Evolutionary conservation across 2,113 vertebrate species (phyloP).

Genomic region (Arvicanthis niloticus): DNA sequence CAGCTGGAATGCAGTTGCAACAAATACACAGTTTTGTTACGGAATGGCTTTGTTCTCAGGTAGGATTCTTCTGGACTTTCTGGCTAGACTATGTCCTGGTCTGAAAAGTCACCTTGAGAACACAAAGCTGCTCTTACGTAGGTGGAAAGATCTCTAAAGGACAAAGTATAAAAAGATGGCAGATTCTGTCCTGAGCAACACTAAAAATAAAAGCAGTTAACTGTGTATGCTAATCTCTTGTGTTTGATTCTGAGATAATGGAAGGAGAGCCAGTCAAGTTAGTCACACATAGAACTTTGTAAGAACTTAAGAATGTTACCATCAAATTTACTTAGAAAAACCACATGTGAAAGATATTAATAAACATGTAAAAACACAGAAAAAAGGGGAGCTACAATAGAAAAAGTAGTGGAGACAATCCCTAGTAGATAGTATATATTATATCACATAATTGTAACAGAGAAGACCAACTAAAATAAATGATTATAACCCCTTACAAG

Average conservation of each 20-base stretch:
- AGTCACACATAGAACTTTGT: neutral
- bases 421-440: neutral
- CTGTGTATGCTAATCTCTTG: neutral
- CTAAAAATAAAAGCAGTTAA: neutral
- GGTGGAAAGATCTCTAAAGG: neutral
- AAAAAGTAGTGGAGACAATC: neutral
- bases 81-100: neutral
- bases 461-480: neutral
- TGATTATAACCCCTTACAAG: neutral
- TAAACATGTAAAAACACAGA: neutral
- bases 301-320: neutral
- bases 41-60: neutral
- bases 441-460: neutral
- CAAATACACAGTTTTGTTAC: neutral
- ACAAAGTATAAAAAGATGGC: neutral
- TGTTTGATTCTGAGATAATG: neutral
- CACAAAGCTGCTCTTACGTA: too few species aligned
- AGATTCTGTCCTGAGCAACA: neutral
- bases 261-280: neutral
- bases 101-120: neutral
- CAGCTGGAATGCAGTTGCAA: neutral
- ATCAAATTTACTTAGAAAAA: constrained; percentile 11
- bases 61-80: neutral
- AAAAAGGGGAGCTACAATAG: neutral
- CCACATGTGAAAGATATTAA: neutral